Percentiles rank a stretch among this genome's conserved stretches.
phyloP scores from a whole-genome alignment of 2,888 invertebrate species.

The Peribatodes rhomboidaria region DNA sequence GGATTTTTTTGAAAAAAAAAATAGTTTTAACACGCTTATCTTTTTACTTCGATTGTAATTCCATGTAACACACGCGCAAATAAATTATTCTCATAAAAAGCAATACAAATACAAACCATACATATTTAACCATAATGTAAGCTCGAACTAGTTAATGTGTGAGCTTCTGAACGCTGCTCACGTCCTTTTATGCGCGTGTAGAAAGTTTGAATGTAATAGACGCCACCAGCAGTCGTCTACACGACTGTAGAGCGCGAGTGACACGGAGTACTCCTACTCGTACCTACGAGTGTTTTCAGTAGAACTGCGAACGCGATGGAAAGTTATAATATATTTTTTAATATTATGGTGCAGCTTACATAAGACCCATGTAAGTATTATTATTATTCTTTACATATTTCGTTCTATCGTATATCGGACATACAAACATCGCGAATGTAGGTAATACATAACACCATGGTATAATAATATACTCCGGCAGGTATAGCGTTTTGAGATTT shows the following conservation, averaged over 20 bases:
- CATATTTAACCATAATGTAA: background rate
- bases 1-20: too few species aligned
- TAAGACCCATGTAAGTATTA: too few species aligned
- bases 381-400: too few species aligned
- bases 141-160: background rate
- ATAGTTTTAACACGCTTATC: too few species aligned
- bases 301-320: background rate
- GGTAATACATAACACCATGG: too few species aligned
- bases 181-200: constrained; percentile 3
- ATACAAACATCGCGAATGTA: too few species aligned
- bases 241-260: background rate
- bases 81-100: too few species aligned
- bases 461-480: background rate
- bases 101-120: too few species aligned
- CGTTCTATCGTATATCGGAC: background rate
- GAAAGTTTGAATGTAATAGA: constrained; percentile 11
- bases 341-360: too few species aligned
- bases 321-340: too few species aligned
- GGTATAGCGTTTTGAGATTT: background rate
- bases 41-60: too few species aligned
- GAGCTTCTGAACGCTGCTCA: background rate
- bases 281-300: background rate
- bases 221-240: background rate
- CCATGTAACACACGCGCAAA: too few species aligned
- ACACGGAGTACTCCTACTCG: background rate